A percentile compares a stretch with the other conserved stretches of the same genome.
These are phyloP conservation scores for Megaceryle alcyon DNA, from an alignment of 2,797 vertebrate genomes.

Conservation along the genomic window DNA sequence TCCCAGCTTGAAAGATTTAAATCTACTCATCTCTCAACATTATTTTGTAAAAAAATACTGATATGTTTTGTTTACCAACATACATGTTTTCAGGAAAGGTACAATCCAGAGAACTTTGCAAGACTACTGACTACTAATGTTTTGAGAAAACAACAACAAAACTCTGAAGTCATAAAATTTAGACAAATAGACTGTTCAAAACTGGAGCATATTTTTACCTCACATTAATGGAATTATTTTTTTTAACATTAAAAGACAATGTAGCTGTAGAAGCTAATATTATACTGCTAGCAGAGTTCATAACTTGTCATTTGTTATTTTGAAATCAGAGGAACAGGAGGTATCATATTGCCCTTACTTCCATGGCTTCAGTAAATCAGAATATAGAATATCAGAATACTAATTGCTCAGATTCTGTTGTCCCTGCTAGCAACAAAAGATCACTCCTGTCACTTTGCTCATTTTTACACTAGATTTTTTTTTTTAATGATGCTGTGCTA, in stretches of 20 bases:
- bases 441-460: neutral
- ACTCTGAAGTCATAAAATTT: neutral
- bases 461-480: neutral
- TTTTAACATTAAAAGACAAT: neutral
- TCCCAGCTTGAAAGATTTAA: neutral
- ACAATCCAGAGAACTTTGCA: neutral
- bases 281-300: neutral
- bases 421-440: neutral
- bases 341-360: neutral
- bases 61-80: neutral
- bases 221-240: neutral
- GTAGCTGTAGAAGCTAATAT: neutral
- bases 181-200: neutral
- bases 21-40: neutral
- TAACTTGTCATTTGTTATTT: neutral
- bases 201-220: neutral
- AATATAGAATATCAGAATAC: neutral
- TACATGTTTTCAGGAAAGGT: neutral
- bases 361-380: neutral
- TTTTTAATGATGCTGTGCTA: neutral
- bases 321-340: neutral
- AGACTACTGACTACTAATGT: neutral
- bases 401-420: neutral
- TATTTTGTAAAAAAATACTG: neutral
- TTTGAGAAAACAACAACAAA: neutral